These are phyloP conservation scores for Phymatocera aterrima DNA, from an alignment of 2,888 invertebrate species.

Conservation along the genomic window DNA sequence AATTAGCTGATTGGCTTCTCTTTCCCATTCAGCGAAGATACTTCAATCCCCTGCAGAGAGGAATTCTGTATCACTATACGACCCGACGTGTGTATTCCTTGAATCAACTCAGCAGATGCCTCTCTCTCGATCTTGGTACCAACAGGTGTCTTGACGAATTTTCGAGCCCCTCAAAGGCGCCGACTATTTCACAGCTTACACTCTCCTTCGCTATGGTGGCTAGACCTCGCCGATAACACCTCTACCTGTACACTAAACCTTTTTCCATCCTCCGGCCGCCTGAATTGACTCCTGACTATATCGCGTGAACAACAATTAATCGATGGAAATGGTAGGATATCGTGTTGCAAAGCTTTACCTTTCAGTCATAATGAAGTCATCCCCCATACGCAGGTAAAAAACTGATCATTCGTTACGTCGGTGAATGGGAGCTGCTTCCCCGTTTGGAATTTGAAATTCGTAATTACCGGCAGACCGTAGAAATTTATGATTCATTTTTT, in stretches of 20 bases:
- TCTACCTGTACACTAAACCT: conserved; percentile 5
- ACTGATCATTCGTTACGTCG: neutral
- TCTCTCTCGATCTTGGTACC: neutral
- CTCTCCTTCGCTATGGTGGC: conserved; percentile 17
- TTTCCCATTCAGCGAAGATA: neutral
- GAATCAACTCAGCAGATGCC: conserved; percentile 28
- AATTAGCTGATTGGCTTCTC: conserved; percentile 18
- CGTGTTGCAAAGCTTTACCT: conserved; percentile 11
- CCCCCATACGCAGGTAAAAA: conserved; percentile 8
- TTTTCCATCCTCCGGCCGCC: neutral
- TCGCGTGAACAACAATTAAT: conserved; percentile 21
- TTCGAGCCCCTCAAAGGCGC: conserved; percentile 34
- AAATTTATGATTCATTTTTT: neutral
- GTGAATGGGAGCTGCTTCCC: neutral
- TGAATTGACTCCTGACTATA: neutral
- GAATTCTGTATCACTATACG: neutral
- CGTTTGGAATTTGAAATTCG: neutral
- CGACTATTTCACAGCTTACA: neutral
- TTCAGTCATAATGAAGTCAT: conserved; percentile 24
- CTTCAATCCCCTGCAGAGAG: neutral
- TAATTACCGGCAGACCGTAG: neutral
- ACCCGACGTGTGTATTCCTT: neutral
- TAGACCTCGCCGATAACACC: conserved; percentile 8
- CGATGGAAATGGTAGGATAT: conserved; percentile 7
- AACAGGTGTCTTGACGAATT: conserved; percentile 32